Evolutionary conservation across 2,888 invertebrate genomes (phyloP), one percentile per base, ranked within the genome.

Genomic region (Cosmorhoe ocellata): DNA sequence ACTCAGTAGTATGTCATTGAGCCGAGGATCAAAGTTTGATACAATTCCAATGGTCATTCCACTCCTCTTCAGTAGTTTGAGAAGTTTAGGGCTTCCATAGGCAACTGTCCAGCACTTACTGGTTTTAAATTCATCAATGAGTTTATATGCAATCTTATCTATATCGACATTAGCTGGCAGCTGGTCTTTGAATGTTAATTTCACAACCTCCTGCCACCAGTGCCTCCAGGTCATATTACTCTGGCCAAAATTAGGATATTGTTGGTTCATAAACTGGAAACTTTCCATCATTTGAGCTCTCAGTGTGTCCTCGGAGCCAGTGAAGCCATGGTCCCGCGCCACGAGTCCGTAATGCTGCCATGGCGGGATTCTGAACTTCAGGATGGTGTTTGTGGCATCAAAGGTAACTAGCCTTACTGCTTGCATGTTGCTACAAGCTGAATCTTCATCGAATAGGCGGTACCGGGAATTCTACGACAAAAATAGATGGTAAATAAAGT

Each of bases 21-120:
- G 84, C 24, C 97, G 91, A 24, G 96, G 95, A 85, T 98, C 98
- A 84, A 95, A 97, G 82, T 98, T 98, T 4, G 98, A 97, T 61
- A 98, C 93, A 0, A 97, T 92, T 2, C 97, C 98, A 33, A 97
- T 63, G 4, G 76, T 65, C 9, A 92, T 67, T 14, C 81, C 79
- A 44, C 78, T 82, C 8, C 76, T 73, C 54, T 80, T 84, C 5
- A 97, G 77, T 53, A 91, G 90, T 14, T 92, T 81, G 1, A 97
- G 83, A n/a, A 96, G 80, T 47, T 92, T 92, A 7, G 91, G 71
- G 13, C 92, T 91, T 10, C 95, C 95, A 36, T 93, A 90, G 60
- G 92, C 92, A 7, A 71, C 51, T 66, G 92, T 89, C 97, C 97
- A 98, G 69, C 94, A 95, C 47, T 92, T 91, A 0, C 91, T 82